phyloP scores from a whole-genome alignment of 2,113 vertebrate species.

The Thalassoma bifasciatum region DNA sequence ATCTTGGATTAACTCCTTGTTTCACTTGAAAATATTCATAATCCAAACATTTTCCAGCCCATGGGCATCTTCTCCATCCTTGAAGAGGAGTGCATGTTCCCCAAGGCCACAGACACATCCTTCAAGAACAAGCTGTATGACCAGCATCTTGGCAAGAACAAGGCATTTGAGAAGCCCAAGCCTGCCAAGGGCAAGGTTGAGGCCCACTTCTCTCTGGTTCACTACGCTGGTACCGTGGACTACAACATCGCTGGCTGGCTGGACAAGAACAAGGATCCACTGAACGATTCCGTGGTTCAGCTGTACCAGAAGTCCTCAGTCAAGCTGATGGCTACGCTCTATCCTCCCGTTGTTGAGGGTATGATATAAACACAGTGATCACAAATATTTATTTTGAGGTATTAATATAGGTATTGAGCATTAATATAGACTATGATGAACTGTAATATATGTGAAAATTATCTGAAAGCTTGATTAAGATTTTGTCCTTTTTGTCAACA shows the following conservation, averaged over 20 bases:
- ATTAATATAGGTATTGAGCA: too few species aligned
- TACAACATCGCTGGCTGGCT: conserved; percentile 84
- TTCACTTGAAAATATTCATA: background rate
- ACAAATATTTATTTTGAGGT: too few species aligned
- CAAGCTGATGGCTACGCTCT: conserved; percentile 65
- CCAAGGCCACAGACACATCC: conserved; percentile 77
- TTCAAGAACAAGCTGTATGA: conserved; percentile 79
- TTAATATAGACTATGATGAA: too few species aligned
- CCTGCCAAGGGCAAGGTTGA: conserved; percentile 87
- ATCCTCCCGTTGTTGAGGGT: conserved; percentile 68
- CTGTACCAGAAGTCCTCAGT: conserved; percentile 77
- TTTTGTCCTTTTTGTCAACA: background rate
- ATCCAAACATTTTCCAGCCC: conserved; percentile 62
- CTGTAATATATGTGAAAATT: background rate
- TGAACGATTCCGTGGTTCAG: conserved; percentile 77
- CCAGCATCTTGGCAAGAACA: conserved; percentile 74
- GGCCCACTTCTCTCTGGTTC: conserved; percentile 89
- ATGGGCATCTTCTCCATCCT: conserved; percentile 87
- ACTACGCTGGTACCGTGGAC: conserved; percentile 91
- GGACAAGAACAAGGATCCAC: conserved; percentile 77
- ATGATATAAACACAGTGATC: background rate
- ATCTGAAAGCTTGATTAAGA: background rate
- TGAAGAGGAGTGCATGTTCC: conserved; percentile 86
- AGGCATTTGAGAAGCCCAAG: conserved; percentile 88
- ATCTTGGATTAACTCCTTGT: too few species aligned